Percentiles rank a stretch among this genome's conserved stretches.
Conservation (phyloP, 1,140 invertebrate species). For the Drosophila serrata region DNA sequence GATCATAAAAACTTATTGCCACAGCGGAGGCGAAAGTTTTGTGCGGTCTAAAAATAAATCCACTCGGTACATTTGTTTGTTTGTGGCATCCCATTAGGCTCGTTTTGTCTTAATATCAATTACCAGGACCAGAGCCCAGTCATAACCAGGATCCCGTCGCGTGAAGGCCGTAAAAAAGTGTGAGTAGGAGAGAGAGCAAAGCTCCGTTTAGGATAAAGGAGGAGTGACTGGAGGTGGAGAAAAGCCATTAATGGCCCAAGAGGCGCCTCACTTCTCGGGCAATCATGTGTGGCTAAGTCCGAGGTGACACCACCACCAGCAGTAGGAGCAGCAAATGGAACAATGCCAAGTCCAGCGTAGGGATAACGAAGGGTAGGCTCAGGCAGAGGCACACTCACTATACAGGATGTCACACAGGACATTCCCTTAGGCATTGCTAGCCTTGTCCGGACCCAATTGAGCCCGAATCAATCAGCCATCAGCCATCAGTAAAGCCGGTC, state of each 20-base stretch:
- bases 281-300: slow-evolving; percentile 49
- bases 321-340: slow-evolving; percentile 11
- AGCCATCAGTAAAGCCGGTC: slow-evolving; percentile 24
- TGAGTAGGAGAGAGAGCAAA: neutral
- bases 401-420: slow-evolving; percentile 23
- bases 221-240: neutral
- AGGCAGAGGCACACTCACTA: too few relatives aligned
- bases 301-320: slow-evolving; percentile 33
- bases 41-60: slow-evolving; percentile 56
- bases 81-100: slow-evolving; percentile 61
- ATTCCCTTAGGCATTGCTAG: slow-evolving; percentile 19
- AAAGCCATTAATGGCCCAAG: slow-evolving; percentile 43
- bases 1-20: slow-evolving; percentile 68
- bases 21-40: slow-evolving; percentile 41
- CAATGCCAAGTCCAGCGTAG: slow-evolving; percentile 16
- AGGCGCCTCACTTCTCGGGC: slow-evolving; percentile 48
- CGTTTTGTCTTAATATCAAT: slow-evolving; percentile 73
- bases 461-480: slow-evolving; percentile 50
- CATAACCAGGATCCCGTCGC: slow-evolving; percentile 54
- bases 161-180: slow-evolving; percentile 58
- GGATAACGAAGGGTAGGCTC: neutral
- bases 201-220: neutral
- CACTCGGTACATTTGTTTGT: slow-evolving; percentile 53
- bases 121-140: slow-evolving; percentile 46
- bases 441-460: slow-evolving; percentile 39